phyloP scores from a whole-genome alignment of 2,888 invertebrate genomes.

The Ennomos quercinarius region DNA sequence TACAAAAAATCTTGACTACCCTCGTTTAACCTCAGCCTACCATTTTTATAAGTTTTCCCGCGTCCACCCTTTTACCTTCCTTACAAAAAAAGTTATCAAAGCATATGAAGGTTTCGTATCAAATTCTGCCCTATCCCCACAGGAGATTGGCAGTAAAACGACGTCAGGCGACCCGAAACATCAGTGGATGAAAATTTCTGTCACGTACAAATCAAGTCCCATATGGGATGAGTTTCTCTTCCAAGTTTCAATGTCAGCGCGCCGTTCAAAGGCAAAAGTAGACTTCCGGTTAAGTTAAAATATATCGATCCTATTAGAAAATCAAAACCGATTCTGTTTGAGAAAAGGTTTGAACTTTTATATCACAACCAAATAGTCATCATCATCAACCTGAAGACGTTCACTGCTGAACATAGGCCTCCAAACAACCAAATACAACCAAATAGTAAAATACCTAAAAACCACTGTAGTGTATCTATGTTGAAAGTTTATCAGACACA shows the following conservation, averaged over 20 bases:
- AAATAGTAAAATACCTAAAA: no score
- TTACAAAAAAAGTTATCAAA: slow-evolving; percentile 47
- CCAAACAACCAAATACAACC: no score
- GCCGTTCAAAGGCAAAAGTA: slow-evolving; percentile 48
- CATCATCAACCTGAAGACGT: no score
- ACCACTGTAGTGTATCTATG: no score
- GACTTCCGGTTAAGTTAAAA: slow-evolving; percentile 36
- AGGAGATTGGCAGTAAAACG: slow-evolving; percentile 67
- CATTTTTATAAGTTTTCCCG: slow-evolving; percentile 37
- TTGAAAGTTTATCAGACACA: no score
- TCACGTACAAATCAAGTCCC: slow-evolving; percentile 71
- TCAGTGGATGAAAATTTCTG: slow-evolving; percentile 60
- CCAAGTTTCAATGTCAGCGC: slow-evolving; percentile 68
- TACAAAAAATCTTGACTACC: slow-evolving; percentile 9
- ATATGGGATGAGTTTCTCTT: slow-evolving; percentile 66
- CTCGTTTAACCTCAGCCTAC: slow-evolving; percentile 17
- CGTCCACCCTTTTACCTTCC: slow-evolving; percentile 42
- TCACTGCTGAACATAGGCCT: no score
- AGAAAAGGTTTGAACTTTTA: no score
- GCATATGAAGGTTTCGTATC: slow-evolving; percentile 52
- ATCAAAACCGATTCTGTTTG: no score
- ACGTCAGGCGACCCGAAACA: slow-evolving; percentile 61
- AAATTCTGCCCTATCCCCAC: slow-evolving; percentile 56
- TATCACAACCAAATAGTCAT: no score
- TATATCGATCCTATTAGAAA: slow-evolving; percentile 34